Evolutionary conservation across 2,888 invertebrate species (phyloP).

Genomic region (Drosophila putrida): DNA sequence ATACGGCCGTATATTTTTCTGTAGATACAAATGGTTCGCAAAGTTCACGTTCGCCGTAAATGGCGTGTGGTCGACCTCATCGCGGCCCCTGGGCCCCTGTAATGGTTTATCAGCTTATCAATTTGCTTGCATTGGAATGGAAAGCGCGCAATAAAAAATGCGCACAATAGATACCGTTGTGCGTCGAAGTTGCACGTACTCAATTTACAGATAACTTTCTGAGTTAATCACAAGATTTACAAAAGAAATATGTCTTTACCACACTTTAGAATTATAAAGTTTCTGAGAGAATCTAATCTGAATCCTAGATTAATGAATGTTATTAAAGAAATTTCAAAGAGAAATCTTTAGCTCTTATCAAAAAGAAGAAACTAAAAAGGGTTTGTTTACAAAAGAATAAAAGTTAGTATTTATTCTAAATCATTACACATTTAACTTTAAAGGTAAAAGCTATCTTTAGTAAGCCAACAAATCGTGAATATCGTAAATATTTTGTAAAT

Average conservation of each 20-base stretch:
- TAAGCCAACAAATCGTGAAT: background rate
- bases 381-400: too few relatives aligned
- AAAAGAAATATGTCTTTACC: background rate
- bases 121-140: conserved; percentile 24
- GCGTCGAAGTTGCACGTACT: conserved; percentile 62
- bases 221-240: conserved; percentile 4
- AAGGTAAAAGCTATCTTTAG: background rate
- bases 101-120: conserved; percentile 58
- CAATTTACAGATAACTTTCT: conserved; percentile 12
- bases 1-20: conserved; percentile 16
- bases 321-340: too few relatives aligned
- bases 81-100: conserved; percentile 30
- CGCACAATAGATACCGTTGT: conserved; percentile 27
- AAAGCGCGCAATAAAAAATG: conserved; percentile 40
- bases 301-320: too few relatives aligned
- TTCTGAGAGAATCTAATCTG: too few relatives aligned
- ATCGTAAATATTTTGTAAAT: conserved; percentile 26
- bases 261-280: too few relatives aligned
- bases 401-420: too few relatives aligned
- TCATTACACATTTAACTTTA: background rate
- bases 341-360: too few relatives aligned
- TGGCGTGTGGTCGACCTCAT: conserved; percentile 52
- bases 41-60: conserved; percentile 66
- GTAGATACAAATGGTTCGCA: conserved; percentile 48
- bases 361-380: too few relatives aligned